Evolutionary conservation across 2,113 vertebrate genomes (phyloP).

Genomic region (Leptodactylus fuscus): DNA sequence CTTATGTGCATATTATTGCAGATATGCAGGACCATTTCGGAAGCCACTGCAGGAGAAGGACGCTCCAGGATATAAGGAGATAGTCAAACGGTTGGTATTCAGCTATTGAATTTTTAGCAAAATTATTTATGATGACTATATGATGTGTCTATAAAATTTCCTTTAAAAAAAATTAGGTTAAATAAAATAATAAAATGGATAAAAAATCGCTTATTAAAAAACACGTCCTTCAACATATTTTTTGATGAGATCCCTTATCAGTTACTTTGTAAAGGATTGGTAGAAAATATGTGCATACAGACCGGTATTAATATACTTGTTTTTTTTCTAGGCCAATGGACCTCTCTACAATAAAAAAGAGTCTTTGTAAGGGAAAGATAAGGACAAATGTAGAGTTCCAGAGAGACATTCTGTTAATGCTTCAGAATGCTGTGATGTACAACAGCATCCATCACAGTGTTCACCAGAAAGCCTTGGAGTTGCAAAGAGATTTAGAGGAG

Average conservation of each 20-base stretch:
- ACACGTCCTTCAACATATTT: too few relatives aligned
- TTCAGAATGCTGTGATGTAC: conserved; percentile 99
- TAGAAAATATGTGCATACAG: background rate
- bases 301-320: background rate
- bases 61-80: conserved; percentile 34
- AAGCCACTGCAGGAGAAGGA: conserved; percentile 6
- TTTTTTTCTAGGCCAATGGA: conserved; percentile 88
- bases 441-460: conserved; percentile 97
- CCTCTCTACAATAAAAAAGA: conserved; percentile 97
- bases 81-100: conserved; percentile 32
- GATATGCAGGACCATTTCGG: conserved; percentile 28
- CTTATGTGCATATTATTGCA: background rate
- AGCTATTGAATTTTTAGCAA: too few relatives aligned
- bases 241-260: background rate
- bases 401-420: conserved; percentile 98
- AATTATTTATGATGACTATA: too few relatives aligned
- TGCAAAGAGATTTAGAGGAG: conserved; percentile 95
- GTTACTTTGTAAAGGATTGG: background rate
- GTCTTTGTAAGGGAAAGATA: conserved; percentile 94
- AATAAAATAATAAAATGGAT: too few relatives aligned
- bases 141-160: too few relatives aligned
- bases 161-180: too few relatives aligned
- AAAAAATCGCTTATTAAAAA: too few relatives aligned
- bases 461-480: conserved; percentile 98
- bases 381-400: conserved; percentile 97